Base-by-base conservation (phyloP, 2,888 invertebrate species). In the Tetramorium bicarinatum region DNA sequence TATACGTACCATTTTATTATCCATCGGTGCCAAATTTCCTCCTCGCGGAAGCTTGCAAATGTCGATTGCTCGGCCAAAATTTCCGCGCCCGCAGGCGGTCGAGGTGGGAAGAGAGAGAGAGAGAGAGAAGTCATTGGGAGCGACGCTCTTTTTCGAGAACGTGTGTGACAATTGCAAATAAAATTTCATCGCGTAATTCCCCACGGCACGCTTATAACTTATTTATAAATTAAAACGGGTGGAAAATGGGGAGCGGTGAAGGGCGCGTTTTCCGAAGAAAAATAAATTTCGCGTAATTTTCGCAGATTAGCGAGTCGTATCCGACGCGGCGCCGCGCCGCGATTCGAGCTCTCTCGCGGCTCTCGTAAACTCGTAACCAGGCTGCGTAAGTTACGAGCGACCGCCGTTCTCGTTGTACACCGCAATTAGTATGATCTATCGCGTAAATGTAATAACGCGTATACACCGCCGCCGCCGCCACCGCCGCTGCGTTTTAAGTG, bases 401-500 rank as follows among this genome's bases (percentile, higher is more conserved):
- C 92, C 41, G 92, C 92, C 92, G 89, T 77, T 77, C 85, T 88
- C 89, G 91, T 91, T 90, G 82, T 92, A 87, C 90, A 87, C 90
- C 87, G 93, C 94, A 94, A 93, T 94, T 94, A 94, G 93, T 92
- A 91, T 94, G 94, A 94, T 94, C 93, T 94, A 93, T 93, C 90
- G 93, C 90, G 84, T 88, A 91, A 89, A 92, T 91, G 93, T 94
- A 93, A 94, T 94, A 94, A 93, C 93, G 92, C 91, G 89, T 85
- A 80, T 77, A 82, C 87, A 92, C 11, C 41, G 54, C 90, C 91
- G 87, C 71, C 90, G 85, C 85, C 88, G 91, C 87, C 91, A 2
- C 13, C 44, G 47, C 91, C 91, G 87, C 72, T 88, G 86, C 85
- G 89, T 92, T 92, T 91, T 89, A 92, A 92, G 90, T 89, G 87